Base-by-base conservation (phyloP, 1,140 invertebrate species). In the Drosophila auraria region DNA sequence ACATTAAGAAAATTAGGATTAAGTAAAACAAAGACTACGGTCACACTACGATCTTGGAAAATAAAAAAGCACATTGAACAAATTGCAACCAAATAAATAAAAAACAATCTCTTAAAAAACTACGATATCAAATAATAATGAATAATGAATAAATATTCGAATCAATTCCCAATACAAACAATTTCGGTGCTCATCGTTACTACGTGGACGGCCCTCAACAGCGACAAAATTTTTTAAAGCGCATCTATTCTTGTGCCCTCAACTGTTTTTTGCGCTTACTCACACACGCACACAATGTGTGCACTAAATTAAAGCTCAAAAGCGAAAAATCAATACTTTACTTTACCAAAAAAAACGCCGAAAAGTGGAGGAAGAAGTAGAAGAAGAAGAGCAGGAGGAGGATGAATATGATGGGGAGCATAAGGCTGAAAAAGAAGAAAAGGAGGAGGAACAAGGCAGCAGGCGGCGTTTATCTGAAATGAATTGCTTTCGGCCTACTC, bases 401-500 rank as follows among this genome's bases (percentile, higher is more conserved):
- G n/a, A 33, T 20, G 17, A 56, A 38, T 38, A 15, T 17, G 33
- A 51, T 17, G 33, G 45, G 59, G 75, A 38, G 44, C 12, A 38
- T 33, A 25, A 40, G 25, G 12, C 23, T 23, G 17, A 9, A 56
- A 56, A 38, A 36, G 3, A 36, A 62, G 60, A 47, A 12, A 38
- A 58, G 44, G 12, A 25, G 20, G 17, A 15, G 9, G 60, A n/a
- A 44, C 38, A 47, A 49, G 14, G 45, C 27, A 27, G 64, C n/a
- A 30, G 47, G 38, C 71, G 47, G 64, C 68, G 66, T 65, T 80
- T 90, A 90, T 90, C 86, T 91, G 79, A 91, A 86, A 91, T 86
- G 82, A 90, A 90, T 90, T 91, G 87, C 86, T 90, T 90, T 90
- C 86, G 86, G 87, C 86, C 86, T 90, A 90, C 87, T 90, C 82